phyloP scores from a whole-genome alignment of 2,888 invertebrate genomes.

The Sphaeridia pumilis region DNA sequence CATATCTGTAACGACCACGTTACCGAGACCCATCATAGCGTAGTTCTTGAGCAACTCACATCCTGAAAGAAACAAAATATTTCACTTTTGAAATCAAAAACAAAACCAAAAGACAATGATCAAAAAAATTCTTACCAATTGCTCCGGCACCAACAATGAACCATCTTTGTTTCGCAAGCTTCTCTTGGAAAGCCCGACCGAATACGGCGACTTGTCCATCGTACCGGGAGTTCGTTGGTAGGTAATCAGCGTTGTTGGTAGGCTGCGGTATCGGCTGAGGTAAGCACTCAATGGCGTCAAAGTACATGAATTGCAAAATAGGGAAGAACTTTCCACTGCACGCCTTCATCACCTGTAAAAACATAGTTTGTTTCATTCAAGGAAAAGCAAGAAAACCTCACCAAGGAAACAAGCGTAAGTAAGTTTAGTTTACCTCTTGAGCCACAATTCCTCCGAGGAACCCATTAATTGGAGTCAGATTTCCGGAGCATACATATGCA shows the following conservation, averaged over 20 bases:
- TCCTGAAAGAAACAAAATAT: conserved; percentile 46
- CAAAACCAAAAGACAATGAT: too few species aligned
- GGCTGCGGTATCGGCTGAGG: conserved; percentile 44
- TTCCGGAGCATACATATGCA: conserved; percentile 65
- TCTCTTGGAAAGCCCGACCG: conserved; percentile 78
- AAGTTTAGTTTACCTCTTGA: conserved; percentile 82
- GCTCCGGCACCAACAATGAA: conserved; percentile 80
- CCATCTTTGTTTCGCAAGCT: conserved; percentile 63
- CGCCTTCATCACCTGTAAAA: conserved; percentile 65
- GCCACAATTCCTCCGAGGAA: conserved; percentile 93
- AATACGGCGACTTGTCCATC: conserved; percentile 90
- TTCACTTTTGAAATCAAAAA: too few species aligned
- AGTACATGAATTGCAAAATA: conserved; percentile 85
- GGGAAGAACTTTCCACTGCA: conserved; percentile 93
- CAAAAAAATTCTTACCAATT: too few species aligned
- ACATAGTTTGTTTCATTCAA: too few species aligned
- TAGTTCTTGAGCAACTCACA: conserved; percentile 98
- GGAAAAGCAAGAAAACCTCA: too few species aligned
- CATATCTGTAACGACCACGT: conserved; percentile 91
- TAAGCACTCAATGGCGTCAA: conserved; percentile 90
- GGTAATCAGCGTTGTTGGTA: conserved; percentile 14
- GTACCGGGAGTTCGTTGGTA: conserved; percentile 46
- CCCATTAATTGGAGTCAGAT: conserved; percentile 80
- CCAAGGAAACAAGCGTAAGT: too few species aligned
- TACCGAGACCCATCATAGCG: conserved; percentile 93